phyloP scores from a whole-genome alignment of 2,888 invertebrate species.

The Zaprionus lineosus region DNA sequence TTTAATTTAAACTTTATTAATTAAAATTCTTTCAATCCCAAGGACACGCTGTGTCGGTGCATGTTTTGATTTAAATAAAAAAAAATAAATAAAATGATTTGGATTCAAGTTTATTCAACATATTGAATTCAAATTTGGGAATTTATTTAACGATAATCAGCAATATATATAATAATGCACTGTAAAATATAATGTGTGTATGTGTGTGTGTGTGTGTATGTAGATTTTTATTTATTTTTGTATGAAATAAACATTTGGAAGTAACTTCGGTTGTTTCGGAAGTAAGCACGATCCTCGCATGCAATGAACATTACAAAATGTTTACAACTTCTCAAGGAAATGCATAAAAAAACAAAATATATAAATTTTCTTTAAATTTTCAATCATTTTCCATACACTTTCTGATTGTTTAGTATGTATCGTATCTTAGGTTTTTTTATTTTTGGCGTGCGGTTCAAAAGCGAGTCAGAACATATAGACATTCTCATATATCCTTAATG shows the following conservation, averaged over 20 bases:
- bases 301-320: constrained; percentile 16
- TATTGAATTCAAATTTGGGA: constrained; percentile 74
- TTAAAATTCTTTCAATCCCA: too few relatives aligned
- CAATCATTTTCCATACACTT: too few relatives aligned
- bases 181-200: constrained; percentile 67
- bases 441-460: constrained; percentile 41
- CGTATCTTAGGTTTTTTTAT: constrained; percentile 42
- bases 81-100: constrained; percentile 19
- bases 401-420: too few relatives aligned
- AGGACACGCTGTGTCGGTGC: too few relatives aligned
- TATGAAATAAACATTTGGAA: constrained; percentile 39
- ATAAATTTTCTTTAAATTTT: too few relatives aligned
- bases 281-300: constrained; percentile 23
- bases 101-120: constrained; percentile 65
- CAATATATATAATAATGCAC: constrained; percentile 75
- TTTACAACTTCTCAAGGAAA: constrained; percentile 12
- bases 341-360: constrained; percentile 40
- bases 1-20: too few relatives aligned
- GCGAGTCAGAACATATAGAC: not conserved
- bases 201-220: constrained; percentile 16
- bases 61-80: too few relatives aligned
- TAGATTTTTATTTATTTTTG: too few relatives aligned
- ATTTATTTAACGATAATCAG: constrained; percentile 79
- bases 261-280: constrained; percentile 42
- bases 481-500: too few relatives aligned